Base-by-base conservation (phyloP, 1,140 invertebrate species). In the Ruditapes philippinarum region DNA sequence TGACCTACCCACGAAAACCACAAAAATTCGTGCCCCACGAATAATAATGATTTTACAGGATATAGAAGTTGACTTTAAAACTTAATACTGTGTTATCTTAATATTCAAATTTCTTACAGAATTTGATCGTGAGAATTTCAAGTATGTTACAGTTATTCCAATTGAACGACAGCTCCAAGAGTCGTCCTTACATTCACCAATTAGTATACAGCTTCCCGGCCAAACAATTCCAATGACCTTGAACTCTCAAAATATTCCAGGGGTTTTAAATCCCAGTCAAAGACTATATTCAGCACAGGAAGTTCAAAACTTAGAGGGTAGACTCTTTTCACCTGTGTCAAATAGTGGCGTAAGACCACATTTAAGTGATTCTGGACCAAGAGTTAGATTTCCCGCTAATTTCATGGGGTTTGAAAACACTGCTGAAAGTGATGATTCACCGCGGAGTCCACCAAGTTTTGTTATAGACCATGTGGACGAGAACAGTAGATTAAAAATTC, bases 141-240 rank as follows among this genome's bases (percentile, higher is more conserved):
- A 89, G 57, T 92, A 92, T 90, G 82, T 92, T n/a, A 92, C 91
- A 40, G 90, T 92, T 0, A 92, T 92, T 45, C 91, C 91, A 1
- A 85, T 92, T 25, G 88, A 89, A 73, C 87, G 68, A 11, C 90
- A 84, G 38, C 45, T 89, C 42, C 38, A 33, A 31, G 40, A 57
- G 31, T 70, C 28, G 1, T 76, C 84, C 3, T 31, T 62, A 33
- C 84, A 40, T 33, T 62, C 84, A 40, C 84, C 84, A 7, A 86
- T 86, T 49, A 76, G 57, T 25, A 62, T 78, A 54, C 84, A 78
- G 49, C 70, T 86, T 49, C 84, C 84, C 17, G 84, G 84, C 1
- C 84, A 86, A 42, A 76, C 84, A 5, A 70, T 38, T 40, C 85
- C 74, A 28, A 28, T 60, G 68, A 49, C 68, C 83, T 84, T 78